Evolutionary conservation across 2,113 vertebrate species (phyloP).

Genomic region (Phalacrocorax pelagicus): DNA sequence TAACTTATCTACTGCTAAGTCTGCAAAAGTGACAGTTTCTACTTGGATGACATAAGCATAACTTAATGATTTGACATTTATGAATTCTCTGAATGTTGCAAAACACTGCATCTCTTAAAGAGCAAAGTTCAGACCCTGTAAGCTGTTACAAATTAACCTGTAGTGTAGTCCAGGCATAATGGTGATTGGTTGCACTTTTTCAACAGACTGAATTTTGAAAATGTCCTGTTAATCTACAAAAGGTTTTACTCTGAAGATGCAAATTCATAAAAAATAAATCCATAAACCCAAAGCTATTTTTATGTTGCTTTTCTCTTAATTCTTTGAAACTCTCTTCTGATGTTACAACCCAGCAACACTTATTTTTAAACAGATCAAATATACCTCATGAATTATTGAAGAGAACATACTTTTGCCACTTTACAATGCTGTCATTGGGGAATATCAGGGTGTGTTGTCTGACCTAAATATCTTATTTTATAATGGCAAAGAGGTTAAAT

Average conservation of each 20-base stretch:
- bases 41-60: background rate
- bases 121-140: background rate
- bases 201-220: background rate
- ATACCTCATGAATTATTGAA: background rate
- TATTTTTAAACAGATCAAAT: background rate
- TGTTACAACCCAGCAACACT: background rate
- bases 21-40: background rate
- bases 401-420: background rate
- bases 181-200: background rate
- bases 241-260: background rate
- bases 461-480: background rate
- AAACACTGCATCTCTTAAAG: background rate
- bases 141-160: background rate
- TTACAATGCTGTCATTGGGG: background rate
- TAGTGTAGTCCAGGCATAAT: background rate
- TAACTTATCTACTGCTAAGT: background rate
- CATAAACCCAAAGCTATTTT: background rate
- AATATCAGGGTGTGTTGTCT: background rate
- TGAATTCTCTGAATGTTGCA: background rate
- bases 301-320: background rate
- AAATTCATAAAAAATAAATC: background rate
- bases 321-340: background rate
- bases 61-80: background rate
- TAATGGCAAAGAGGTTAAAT: background rate
- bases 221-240: background rate